These are phyloP conservation scores for Syrrhaptes paradoxus DNA, from an alignment of 2,113 vertebrate genomes.

Conservation along the genomic window DNA sequence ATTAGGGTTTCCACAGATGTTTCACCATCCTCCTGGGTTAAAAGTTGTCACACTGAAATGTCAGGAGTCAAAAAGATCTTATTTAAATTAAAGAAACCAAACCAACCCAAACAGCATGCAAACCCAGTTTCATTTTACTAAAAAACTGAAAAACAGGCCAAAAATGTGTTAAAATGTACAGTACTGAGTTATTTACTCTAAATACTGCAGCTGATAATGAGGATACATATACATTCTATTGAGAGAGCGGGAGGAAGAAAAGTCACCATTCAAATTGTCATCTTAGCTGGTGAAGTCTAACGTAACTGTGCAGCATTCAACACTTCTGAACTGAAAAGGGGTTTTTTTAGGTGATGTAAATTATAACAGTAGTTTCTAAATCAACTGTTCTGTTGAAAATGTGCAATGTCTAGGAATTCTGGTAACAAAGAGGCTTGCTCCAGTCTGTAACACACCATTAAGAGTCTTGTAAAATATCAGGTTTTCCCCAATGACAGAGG, in stretches of 20 bases:
- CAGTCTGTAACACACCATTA: neutral
- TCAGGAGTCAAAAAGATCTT: neutral
- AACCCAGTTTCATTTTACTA: neutral
- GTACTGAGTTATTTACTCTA: neutral
- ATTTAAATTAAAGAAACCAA: neutral
- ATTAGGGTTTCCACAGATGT: slow-evolving; percentile 36
- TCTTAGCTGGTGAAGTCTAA: neutral
- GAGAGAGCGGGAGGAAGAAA: neutral
- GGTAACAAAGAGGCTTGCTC: neutral
- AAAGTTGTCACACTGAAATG: neutral
- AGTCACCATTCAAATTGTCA: neutral
- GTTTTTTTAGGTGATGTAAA: neutral
- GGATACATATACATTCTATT: neutral
- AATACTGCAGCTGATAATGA: neutral
- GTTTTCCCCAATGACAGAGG: neutral
- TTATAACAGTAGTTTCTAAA: neutral
- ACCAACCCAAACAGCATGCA: neutral
- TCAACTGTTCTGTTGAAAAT: neutral
- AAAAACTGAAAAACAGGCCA: neutral
- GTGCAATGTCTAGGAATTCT: neutral
- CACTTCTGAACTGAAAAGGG: neutral
- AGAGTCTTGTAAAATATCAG: neutral
- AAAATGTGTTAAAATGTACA: neutral
- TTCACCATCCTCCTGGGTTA: neutral
- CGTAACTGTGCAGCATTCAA: neutral